phyloP scores from a whole-genome alignment of 2,797 vertebrate genomes.

The Tokudaia tokunoshimensis region DNA sequence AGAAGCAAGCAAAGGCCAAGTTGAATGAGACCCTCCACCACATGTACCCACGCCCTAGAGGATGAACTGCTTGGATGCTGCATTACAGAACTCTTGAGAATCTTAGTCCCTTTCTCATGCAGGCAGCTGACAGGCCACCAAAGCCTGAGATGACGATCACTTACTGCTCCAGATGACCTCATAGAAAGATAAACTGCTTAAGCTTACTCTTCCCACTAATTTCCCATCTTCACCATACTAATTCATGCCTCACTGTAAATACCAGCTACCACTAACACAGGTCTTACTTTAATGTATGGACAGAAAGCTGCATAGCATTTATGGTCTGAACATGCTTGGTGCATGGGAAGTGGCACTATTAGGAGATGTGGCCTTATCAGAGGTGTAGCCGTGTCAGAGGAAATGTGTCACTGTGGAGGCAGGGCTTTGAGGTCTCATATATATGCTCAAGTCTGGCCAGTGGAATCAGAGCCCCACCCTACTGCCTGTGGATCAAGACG shows the following conservation, averaged over 20 bases:
- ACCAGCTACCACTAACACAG: background rate
- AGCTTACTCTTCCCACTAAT: constrained; percentile 11
- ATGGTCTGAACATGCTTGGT: background rate
- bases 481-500: too few relatives aligned
- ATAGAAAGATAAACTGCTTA: constrained; percentile 6
- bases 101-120: constrained; percentile 17
- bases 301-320: background rate
- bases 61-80: background rate
- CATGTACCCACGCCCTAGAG: background rate
- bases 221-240: background rate
- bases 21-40: constrained; percentile 6
- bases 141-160: background rate
- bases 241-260: constrained; percentile 27
- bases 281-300: constrained; percentile 4
- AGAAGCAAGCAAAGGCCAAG: background rate
- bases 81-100: constrained; percentile 2
- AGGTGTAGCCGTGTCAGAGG: too few relatives aligned
- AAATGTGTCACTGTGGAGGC: too few relatives aligned
- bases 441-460: too few relatives aligned
- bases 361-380: background rate
- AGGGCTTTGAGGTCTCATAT: too few relatives aligned
- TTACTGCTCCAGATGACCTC: background rate
- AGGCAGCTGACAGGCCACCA: background rate
- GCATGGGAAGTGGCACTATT: background rate
- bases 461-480: too few relatives aligned